A percentile compares a stretch with the other conserved stretches of the same genome.
phyloP scores from a whole-genome alignment of 92 coral and sea anemone species.

The Isaurus tuberculatus region DNA sequence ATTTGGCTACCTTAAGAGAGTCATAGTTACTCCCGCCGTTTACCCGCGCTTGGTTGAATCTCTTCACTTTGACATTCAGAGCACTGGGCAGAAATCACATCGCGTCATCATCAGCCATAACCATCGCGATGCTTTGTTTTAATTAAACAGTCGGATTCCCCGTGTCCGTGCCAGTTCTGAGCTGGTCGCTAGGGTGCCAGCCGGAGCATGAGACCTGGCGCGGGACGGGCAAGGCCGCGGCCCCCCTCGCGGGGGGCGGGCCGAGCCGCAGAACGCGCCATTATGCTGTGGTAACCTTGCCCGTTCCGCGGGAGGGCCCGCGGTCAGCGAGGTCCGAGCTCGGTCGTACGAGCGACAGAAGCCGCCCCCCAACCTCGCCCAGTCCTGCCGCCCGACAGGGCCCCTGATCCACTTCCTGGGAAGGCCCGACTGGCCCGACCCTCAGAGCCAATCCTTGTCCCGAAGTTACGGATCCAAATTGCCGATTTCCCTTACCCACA shows the following conservation, averaged over 20 bases:
- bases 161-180: conserved; percentile 76
- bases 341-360: no score
- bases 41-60: no score
- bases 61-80: no score
- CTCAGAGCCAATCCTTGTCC: conserved; percentile 75
- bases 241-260: no score
- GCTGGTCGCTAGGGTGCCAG: conserved; percentile 64
- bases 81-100: no score
- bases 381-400: background rate
- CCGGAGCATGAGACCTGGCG: conserved; percentile 25
- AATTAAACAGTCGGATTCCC: conserved; percentile 79
- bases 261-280: background rate
- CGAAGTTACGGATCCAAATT: conserved; percentile 77
- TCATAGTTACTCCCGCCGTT: conserved; percentile 71
- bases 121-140: conserved; percentile 70
- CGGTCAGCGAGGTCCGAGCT: no score
- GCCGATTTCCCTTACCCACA: conserved; percentile 85
- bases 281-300: conserved; percentile 72
- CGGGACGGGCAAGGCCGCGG: no score
- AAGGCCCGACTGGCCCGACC: conserved; percentile 68
- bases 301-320: conserved; percentile 69
- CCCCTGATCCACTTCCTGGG: conserved; percentile 65
- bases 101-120: conserved; percentile 43
- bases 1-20: conserved; percentile 65
- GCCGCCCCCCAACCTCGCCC: conserved; percentile 55